phyloP scores from a whole-genome alignment of 2,888 invertebrate genomes.

The Cabera pusaria region DNA sequence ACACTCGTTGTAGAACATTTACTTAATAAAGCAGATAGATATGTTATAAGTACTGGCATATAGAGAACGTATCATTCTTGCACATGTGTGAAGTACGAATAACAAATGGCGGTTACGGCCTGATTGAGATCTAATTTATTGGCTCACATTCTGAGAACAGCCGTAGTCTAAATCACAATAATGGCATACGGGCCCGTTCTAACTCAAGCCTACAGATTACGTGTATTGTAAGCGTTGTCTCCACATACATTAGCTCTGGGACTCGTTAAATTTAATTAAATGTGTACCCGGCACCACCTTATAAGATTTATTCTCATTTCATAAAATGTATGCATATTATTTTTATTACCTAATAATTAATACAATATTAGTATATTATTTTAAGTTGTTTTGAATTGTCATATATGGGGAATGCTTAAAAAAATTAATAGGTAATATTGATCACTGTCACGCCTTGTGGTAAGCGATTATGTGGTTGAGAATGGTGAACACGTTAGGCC shows the following conservation, averaged over 20 bases:
- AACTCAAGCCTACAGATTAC: constrained; percentile 58
- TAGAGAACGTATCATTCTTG: constrained; percentile 21
- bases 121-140: constrained; percentile 81
- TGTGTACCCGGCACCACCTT: constrained; percentile 12
- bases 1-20: too few relatives aligned
- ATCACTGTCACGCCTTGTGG: too few relatives aligned
- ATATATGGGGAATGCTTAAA: too few relatives aligned
- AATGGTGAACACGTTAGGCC: too few relatives aligned
- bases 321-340: constrained; percentile 1
- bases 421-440: too few relatives aligned
- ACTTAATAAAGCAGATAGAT: too few relatives aligned
- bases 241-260: constrained; percentile 38
- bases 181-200: constrained; percentile 64
- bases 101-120: constrained; percentile 69
- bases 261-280: constrained; percentile 46
- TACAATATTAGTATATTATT: too few relatives aligned
- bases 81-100: constrained; percentile 51
- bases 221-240: constrained; percentile 52
- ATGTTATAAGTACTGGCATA: too few relatives aligned
- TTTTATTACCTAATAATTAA: not conserved
- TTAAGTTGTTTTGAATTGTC: too few relatives aligned
- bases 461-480: too few relatives aligned
- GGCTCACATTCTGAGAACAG: constrained; percentile 69
- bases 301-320: constrained; percentile 7
- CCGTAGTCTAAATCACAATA: constrained; percentile 73